Conservation (phyloP, 2,113 vertebrate genomes). For the Microtus ochrogaster region DNA sequence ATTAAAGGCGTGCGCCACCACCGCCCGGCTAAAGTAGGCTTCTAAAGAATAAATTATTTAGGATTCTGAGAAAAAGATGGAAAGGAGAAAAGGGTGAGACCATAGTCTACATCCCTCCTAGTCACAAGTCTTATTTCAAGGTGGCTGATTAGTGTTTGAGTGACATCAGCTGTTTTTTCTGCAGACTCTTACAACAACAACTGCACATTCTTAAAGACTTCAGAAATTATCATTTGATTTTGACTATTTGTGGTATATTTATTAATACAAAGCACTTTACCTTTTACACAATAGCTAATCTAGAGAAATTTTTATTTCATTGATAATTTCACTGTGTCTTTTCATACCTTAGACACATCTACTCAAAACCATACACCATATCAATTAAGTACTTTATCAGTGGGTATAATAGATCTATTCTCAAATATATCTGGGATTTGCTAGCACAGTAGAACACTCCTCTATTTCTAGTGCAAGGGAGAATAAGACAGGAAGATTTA, state of each 20-base stretch:
- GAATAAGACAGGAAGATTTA: neutral
- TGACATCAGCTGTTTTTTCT: neutral
- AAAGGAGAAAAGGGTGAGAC: neutral
- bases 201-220: neutral
- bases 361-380: neutral
- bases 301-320: neutral
- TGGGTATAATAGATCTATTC: neutral
- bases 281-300: neutral
- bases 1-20: no score
- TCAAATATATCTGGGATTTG: neutral
- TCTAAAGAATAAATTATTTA: neutral
- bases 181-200: neutral
- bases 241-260: neutral
- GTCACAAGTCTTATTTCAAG: neutral
- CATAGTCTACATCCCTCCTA: neutral
- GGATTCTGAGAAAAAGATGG: neutral
- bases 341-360: neutral
- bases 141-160: neutral
- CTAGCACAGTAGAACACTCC: rapidly evolving
- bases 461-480: neutral
- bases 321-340: neutral
- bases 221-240: neutral
- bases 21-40: neutral
- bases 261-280: neutral
- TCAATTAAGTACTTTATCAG: neutral